phyloP scores from a whole-genome alignment of 2,888 invertebrate genomes.

The Melieria picta region DNA sequence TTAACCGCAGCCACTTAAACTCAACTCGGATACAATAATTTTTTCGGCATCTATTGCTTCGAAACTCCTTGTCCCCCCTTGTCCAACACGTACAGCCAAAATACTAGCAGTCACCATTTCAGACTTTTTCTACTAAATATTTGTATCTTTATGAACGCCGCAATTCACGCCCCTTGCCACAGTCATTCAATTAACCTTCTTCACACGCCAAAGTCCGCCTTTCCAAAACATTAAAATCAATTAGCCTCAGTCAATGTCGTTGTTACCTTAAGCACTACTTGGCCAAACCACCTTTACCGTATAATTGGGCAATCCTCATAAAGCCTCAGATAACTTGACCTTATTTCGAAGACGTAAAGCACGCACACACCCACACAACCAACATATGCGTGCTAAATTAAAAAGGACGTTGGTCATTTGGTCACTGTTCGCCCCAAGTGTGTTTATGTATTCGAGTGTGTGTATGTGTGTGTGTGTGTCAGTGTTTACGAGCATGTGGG shows the following conservation, averaged over 20 bases:
- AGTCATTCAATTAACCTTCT: slow-evolving; percentile 2
- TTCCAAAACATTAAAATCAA: not conserved
- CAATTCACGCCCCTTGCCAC: no score
- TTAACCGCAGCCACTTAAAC: no score
- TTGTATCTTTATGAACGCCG: no score
- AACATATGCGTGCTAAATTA: slow-evolving; percentile 31
- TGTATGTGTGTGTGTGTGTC: not conserved
- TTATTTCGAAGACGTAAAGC: slow-evolving; percentile 51
- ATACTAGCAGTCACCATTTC: no score
- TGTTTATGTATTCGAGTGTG: slow-evolving; percentile 5
- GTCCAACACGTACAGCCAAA: no score
- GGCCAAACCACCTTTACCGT: not conserved
- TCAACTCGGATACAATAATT: no score
- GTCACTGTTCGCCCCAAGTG: not conserved
- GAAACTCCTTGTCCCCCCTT: no score
- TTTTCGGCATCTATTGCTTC: no score
- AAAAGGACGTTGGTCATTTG: not conserved
- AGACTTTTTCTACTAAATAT: no score
- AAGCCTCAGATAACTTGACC: slow-evolving; percentile 47
- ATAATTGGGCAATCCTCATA: slow-evolving; percentile 2
- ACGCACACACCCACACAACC: slow-evolving; percentile 44
- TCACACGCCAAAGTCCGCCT: not conserved
- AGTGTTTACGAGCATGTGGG: not conserved
- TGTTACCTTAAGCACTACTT: not conserved
- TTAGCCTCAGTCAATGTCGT: not conserved